Percentiles rank a stretch among this genome's conserved stretches.
These are phyloP conservation scores for Chrysolina americana DNA, from an alignment of 2,888 invertebrate genomes.

Conservation along the genomic window DNA sequence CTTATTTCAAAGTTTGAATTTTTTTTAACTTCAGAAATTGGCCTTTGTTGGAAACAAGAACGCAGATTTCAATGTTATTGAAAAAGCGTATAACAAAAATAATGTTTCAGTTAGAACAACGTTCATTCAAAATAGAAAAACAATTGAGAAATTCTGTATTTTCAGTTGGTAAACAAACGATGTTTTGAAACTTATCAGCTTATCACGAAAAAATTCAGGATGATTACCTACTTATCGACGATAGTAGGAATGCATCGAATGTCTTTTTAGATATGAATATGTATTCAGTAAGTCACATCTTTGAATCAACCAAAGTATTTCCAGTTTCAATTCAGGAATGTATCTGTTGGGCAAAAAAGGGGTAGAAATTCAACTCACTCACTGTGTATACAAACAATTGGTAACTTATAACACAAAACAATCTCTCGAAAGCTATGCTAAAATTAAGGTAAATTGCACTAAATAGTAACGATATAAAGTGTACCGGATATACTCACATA, in stretches of 20 bases:
- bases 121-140: neutral
- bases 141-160: neutral
- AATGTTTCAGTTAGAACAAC: too few species aligned
- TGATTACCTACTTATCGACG: constrained; percentile 22
- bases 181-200: constrained; percentile 24
- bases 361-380: constrained; percentile 30
- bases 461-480: constrained; percentile 47
- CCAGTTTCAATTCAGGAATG: neutral
- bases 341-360: constrained; percentile 6
- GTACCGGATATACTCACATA: constrained; percentile 22
- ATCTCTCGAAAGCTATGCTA: constrained; percentile 42
- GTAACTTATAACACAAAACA: constrained; percentile 51
- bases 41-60: too few species aligned
- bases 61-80: too few species aligned
- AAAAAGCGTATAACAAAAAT: too few species aligned
- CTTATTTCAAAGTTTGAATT: too few species aligned
- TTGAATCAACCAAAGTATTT: constrained; percentile 1
- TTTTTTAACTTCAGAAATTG: too few species aligned
- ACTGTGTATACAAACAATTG: constrained; percentile 47
- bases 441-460: constrained; percentile 53
- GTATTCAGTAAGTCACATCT: constrained; percentile 30
- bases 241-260: constrained; percentile 29
- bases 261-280: constrained; percentile 31
- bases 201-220: constrained; percentile 22
- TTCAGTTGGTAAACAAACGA: neutral